Evolutionary conservation across 1,140 invertebrate species (phyloP).

Genomic region (Ceratitis capitata): DNA sequence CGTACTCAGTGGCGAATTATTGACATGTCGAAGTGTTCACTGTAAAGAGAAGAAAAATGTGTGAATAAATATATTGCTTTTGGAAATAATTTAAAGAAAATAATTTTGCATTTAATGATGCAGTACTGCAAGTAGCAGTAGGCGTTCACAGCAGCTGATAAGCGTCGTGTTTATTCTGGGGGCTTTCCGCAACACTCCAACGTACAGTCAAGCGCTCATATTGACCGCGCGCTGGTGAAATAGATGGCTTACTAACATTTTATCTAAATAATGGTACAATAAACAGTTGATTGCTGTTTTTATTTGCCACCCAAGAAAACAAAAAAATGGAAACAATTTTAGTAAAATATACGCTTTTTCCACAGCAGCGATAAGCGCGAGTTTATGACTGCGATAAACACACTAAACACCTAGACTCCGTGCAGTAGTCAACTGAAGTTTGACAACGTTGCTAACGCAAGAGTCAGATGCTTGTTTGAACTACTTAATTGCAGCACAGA

Average conservation of each 20-base stretch:
- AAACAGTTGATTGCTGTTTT: not conserved
- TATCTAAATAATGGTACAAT: slow-evolving; percentile 11
- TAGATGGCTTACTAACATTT: not conserved
- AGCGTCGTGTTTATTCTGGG: not conserved
- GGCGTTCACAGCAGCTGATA: not conserved
- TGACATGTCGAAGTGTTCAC: not conserved
- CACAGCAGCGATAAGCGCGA: not conserved
- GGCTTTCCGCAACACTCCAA: not conserved
- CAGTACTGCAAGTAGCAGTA: not conserved
- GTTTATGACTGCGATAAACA: slow-evolving; percentile 5
- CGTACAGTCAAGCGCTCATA: not conserved
- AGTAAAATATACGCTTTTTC: too few species aligned
- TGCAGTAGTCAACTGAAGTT: not conserved
- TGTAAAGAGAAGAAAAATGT: not conserved
- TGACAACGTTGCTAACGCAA: not conserved
- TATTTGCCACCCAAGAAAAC: not conserved
- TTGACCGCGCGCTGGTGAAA: not conserved
- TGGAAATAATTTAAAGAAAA: not conserved
- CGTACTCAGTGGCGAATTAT: not conserved
- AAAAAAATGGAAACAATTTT: too few species aligned
- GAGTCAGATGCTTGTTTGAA: not conserved
- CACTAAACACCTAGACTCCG: not conserved
- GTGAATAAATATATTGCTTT: not conserved
- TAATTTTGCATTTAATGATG: not conserved
- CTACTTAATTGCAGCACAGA: not conserved